A percentile compares a stretch with the other conserved stretches of the same genome.
Evolutionary conservation across 2,113 vertebrate genomes (phyloP).

Genomic region (Chaenocephalus aceratus): DNA sequence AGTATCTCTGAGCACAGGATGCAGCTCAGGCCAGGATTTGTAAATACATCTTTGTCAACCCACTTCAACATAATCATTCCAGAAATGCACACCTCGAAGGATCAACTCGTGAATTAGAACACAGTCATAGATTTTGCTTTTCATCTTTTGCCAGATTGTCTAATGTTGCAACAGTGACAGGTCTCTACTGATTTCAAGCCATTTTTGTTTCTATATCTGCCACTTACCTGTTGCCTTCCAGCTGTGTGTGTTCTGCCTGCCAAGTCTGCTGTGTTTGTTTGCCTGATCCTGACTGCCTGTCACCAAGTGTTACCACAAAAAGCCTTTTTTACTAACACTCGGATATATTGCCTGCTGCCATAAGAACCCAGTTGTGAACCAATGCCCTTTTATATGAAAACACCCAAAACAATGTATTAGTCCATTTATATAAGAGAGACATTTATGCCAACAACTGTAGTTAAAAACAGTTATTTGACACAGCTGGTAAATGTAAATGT

Average conservation of each 20-base stretch:
- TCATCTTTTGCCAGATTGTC: not conserved
- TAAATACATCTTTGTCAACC: not conserved
- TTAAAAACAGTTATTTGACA: not conserved
- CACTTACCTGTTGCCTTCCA: slow-evolving; percentile 43
- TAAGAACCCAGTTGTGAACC: slow-evolving; percentile 10
- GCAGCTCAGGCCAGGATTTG: not conserved
- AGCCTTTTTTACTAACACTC: slow-evolving; percentile 18
- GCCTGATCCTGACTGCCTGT: slow-evolving; percentile 26
- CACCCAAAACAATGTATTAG: not conserved
- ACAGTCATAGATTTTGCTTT: slow-evolving; percentile 3
- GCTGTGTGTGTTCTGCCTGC: slow-evolving; percentile 36
- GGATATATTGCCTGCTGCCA: slow-evolving; percentile 1
- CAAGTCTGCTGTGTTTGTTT: slow-evolving; percentile 47
- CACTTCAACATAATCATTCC: not conserved
- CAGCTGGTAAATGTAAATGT: not conserved
- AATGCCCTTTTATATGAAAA: slow-evolving; percentile 9
- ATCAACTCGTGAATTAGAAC: slow-evolving; percentile 11
- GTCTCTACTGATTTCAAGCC: slow-evolving; percentile 10
- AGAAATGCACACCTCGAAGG: not conserved
- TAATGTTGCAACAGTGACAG: not conserved
- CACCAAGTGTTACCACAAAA: slow-evolving; percentile 28
- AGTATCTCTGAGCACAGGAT: not conserved
- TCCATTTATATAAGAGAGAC: not conserved
- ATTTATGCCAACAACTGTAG: not conserved
- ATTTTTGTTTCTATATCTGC: slow-evolving; percentile 12